Evolutionary conservation across 2,888 invertebrate genomes (phyloP), one percentile per base, ranked within the genome.

Genomic region (Dicroscelio sp.): DNA sequence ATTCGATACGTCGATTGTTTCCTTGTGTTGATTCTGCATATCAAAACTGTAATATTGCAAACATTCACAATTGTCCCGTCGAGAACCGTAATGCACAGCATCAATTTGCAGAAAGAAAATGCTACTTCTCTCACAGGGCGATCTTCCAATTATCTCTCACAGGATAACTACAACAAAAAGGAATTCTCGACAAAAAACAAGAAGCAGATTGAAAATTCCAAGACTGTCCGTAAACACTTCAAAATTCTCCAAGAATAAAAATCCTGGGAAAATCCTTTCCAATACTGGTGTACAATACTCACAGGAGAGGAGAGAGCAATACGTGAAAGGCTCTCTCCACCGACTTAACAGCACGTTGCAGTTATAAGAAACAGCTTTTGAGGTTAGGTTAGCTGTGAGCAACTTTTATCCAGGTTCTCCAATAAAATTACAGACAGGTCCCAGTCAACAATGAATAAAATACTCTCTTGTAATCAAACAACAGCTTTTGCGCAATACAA

Each of bases 231-330:
- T 14, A 38, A 38, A 8, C 43, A 38, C 43, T 38, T 38, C 14
- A 12, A 38, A 38, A 38, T 38, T 38, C 43, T 38, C 14, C 43
- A 38, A 38, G 43, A 38, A 38, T n/a, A n/a, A n/a, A 38, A 38
- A 12, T 14, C 43, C 43, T 12, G 8, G 43, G 14, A 38, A 38
- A 38, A 38, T 38, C 43, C 43, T 38, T 38, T 38, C 14, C 43
- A 38, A 38, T 8, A 38, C 43, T 12, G 14, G 43, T 38, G 14
- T 38, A 12, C 8, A 14, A 38, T 65, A 65, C 65, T 65, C n/a
- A 65, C 65, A 30, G 10, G 31, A 12, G n/a, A 30, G 65, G 65
- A 65, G 65, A 65, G 65, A 65, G 65, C 65, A 6, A 65, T 65
- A 65, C 65, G 30, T 5, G n/a, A 65, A 27, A 65, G 14, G 65